Evolutionary conservation across 2,888 invertebrate species (phyloP), one percentile per base, ranked within the genome.

Genomic region (Cyclophora punctaria): DNA sequence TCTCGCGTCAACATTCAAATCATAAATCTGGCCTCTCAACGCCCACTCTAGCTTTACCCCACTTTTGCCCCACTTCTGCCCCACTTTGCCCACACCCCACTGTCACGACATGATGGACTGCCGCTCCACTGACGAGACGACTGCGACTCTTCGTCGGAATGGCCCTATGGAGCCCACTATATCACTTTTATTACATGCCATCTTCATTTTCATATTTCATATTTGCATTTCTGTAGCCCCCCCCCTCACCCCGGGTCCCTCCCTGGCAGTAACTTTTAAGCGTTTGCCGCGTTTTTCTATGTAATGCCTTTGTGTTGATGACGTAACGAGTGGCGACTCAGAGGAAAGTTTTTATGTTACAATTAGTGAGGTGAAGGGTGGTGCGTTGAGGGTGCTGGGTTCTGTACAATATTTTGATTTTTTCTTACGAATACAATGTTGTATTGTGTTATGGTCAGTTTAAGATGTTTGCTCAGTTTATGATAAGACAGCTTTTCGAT

Each of bases 101-200:
- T 91, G 92, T 92, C 92, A 91, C 78, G 81, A 66, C 69, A 90
- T 92, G 92, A 93, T 91, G 90, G 92, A 93, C 92, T 91, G 92
- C 91, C 85, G 85, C 78, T 90, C 89, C 92, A 92, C 92, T 92
- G 92, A 92, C 92, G 92, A 92, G 91, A 90, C 91, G 90, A 90
- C 90, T 34, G 20, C 37, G 37, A 37, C 37, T 37, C 37, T 5
- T 90, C 90, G 89, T 89, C 90, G 91, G 90, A 92, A 93, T 92
- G 92, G 92, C 92, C 90, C 92, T 91, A 91, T 90, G 90, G 92
- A 92, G 92, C 91, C 91, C 90, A 90, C 90, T 93, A 92, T 92
- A 92, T 93, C 92, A 92, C 91, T 92, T 93, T 92, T 93, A 92
- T 92, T 92, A 92, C 92, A 91, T 92, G 87, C 90, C 90, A 90